A percentile compares a stretch with the other conserved stretches of the same genome.
Conservation (phyloP, 2,113 vertebrate genomes). For the Eolophus roseicapilla region DNA sequence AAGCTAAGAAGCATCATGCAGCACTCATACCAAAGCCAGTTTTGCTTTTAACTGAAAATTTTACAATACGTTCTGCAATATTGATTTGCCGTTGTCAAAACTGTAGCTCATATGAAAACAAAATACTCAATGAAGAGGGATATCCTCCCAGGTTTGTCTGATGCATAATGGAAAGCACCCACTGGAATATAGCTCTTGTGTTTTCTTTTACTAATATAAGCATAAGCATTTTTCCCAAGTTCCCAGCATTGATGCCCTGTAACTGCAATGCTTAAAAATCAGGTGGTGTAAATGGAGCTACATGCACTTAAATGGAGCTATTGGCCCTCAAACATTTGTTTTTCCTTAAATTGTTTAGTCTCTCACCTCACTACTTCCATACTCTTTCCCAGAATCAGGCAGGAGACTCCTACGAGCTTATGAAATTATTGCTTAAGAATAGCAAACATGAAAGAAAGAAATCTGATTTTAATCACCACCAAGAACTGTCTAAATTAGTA, state of each 20-base stretch:
- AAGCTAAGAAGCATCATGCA: background rate
- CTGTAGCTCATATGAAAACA: background rate
- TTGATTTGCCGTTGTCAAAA: background rate
- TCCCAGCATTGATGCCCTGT: background rate
- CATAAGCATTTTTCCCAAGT: slow-evolving; percentile 6
- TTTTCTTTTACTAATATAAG: background rate
- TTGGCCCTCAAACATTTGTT: background rate
- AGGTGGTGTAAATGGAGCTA: background rate
- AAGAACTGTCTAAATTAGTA: background rate
- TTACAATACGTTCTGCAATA: background rate
- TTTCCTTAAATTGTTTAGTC: slow-evolving; percentile 35
- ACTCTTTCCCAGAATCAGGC: slow-evolving; percentile 11
- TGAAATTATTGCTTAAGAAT: background rate
- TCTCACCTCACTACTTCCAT: background rate
- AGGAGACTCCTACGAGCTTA: background rate
- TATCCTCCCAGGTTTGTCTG: background rate
- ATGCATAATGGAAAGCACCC: background rate
- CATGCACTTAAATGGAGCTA: background rate
- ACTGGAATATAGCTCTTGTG: background rate
- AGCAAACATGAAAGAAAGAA: background rate
- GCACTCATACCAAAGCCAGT: background rate
- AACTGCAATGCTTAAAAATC: background rate
- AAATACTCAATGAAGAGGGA: background rate
- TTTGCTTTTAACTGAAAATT: background rate
- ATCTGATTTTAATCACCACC: background rate